Conservation (phyloP, 1,140 invertebrate genomes). For the Leguminivora glycinivorella region DNA sequence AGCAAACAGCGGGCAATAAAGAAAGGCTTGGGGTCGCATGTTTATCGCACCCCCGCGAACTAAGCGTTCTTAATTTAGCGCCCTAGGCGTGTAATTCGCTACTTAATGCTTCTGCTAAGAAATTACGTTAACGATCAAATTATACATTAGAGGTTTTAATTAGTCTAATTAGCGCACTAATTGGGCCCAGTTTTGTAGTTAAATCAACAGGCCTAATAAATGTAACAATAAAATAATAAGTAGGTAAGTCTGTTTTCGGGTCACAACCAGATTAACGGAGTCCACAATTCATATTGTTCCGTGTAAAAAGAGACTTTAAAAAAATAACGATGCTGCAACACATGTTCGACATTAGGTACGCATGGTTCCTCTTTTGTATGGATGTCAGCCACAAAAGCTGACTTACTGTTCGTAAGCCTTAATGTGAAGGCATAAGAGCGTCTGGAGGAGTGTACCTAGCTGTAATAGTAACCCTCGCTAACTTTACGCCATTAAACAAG, state of each 20-base stretch:
- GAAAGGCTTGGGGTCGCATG: not conserved
- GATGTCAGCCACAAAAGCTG: no score
- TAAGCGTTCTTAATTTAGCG: slow-evolving; percentile 7
- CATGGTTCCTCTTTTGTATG: no score
- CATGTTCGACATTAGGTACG: no score
- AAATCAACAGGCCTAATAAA: not conserved
- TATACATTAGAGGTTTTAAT: slow-evolving; percentile 4
- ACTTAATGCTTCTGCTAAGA: not conserved
- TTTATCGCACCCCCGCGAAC: not conserved
- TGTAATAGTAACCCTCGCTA: not conserved
- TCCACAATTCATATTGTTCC: no score
- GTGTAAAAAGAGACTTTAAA: no score
- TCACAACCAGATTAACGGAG: no score
- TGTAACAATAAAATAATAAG: no score
- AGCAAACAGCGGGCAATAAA: not conserved
- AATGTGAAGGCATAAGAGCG: no score
- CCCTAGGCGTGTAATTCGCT: not conserved
- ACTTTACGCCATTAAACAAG: not conserved
- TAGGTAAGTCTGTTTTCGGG: not conserved
- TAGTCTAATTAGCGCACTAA: not conserved
- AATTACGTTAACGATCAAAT: not conserved
- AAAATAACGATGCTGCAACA: no score
- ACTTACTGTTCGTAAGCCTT: no score
- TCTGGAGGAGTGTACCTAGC: no score
- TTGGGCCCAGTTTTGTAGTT: not conserved